Percentiles rank a stretch among this genome's conserved stretches.
These are phyloP conservation scores for Gobius niger DNA, from an alignment of 2,113 vertebrate genomes.

Conservation along the genomic window DNA sequence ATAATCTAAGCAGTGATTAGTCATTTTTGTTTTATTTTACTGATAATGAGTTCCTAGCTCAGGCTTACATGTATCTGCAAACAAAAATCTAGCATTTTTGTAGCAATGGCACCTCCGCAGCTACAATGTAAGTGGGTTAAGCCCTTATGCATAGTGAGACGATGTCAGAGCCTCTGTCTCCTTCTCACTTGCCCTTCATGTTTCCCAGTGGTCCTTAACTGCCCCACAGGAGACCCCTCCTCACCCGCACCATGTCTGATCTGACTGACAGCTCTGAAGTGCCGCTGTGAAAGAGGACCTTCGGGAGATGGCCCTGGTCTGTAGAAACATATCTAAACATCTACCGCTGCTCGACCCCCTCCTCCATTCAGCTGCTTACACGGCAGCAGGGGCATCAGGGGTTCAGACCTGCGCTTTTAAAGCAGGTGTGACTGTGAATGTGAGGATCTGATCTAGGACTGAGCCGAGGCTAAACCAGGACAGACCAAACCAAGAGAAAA, in stretches of 20 bases:
- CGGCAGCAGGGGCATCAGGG: not conserved
- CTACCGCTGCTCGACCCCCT: slow-evolving; percentile 4
- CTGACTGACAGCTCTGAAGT: slow-evolving; percentile 47
- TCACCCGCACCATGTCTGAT: slow-evolving; percentile 8
- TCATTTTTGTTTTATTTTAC: too few relatives aligned
- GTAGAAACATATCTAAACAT: slow-evolving; percentile 21
- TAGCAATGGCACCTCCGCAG: not conserved
- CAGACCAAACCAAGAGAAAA: not conserved
- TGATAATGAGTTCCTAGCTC: too few relatives aligned
- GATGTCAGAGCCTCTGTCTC: slow-evolving; percentile 21
- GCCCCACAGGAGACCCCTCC: slow-evolving; percentile 20
- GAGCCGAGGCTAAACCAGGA: not conserved
- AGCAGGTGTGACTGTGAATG: not conserved
- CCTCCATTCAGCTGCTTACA: not conserved
- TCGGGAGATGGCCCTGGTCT: slow-evolving; percentile 9
- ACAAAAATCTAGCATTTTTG: too few relatives aligned
- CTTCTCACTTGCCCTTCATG: slow-evolving; percentile 15
- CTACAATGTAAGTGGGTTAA: not conserved
- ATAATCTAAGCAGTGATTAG: too few relatives aligned
- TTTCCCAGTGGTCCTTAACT: slow-evolving; percentile 30
- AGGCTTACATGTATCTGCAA: too few relatives aligned
- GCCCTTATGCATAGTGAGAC: slow-evolving; percentile 23
- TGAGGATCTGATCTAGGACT: not conserved
- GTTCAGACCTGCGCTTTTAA: too few relatives aligned
- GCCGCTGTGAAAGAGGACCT: slow-evolving; percentile 18